Conservation (phyloP, 2,797 vertebrate genomes). For the Cuculus canorus region DNA sequence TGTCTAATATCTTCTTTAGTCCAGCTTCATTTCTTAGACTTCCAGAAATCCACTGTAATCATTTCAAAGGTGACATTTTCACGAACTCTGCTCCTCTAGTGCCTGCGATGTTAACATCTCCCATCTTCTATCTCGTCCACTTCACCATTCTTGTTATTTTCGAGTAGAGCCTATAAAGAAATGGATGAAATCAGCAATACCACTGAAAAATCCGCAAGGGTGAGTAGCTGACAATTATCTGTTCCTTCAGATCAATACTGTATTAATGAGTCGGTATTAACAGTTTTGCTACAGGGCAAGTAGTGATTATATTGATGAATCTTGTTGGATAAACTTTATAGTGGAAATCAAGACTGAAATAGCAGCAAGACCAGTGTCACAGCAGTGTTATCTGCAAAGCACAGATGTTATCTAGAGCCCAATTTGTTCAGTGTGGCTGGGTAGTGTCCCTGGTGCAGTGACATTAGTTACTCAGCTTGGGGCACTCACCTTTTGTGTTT, state of each 20-base stretch:
- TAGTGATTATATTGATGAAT: background rate
- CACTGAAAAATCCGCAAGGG: background rate
- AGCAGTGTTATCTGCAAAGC: background rate
- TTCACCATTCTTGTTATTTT: background rate
- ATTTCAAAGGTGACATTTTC: slow-evolving; percentile 24
- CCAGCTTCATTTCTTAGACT: background rate
- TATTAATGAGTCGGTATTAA: background rate
- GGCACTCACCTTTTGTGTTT: background rate
- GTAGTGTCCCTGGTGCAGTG: background rate
- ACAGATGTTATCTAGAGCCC: background rate
- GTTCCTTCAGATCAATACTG: background rate
- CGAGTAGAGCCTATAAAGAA: background rate
- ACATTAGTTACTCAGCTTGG: background rate
- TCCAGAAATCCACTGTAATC: background rate
- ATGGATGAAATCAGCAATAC: background rate
- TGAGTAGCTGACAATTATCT: background rate
- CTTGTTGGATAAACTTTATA: background rate
- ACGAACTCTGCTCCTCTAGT: background rate
- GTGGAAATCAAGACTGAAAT: background rate
- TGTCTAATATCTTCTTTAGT: slow-evolving; percentile 8
- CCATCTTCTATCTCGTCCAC: background rate
- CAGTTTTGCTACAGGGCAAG: background rate
- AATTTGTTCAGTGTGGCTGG: background rate
- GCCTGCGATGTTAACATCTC: background rate
- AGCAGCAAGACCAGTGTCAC: background rate